phyloP scores from a whole-genome alignment of 2,797 vertebrate species.

The Benthosema pterotum region DNA sequence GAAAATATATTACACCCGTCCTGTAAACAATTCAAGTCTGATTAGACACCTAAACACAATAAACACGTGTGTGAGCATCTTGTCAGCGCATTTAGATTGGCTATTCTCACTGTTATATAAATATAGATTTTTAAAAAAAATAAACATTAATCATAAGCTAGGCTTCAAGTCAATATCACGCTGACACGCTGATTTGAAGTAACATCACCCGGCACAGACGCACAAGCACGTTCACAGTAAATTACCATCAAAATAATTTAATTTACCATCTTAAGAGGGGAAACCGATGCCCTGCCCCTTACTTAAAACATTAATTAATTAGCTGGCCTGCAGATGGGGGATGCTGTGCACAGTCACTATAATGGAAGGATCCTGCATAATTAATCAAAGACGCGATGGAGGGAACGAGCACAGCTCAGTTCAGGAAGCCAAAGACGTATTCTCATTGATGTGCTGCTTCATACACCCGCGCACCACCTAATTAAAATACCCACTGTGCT shows the following conservation, averaged over 20 bases:
- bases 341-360: constrained; percentile 7
- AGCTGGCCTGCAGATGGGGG: constrained; percentile 18
- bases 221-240: too few relatives aligned
- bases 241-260: too few relatives aligned
- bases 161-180: background rate
- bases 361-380: constrained; percentile 53
- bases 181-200: too few relatives aligned
- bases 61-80: too few relatives aligned
- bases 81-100: too few relatives aligned
- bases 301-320: constrained; percentile 59
- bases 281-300: constrained; percentile 20
- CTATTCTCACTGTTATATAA: background rate
- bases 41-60: too few relatives aligned
- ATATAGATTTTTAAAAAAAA: background rate
- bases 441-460: constrained; percentile 25
- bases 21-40: too few relatives aligned
- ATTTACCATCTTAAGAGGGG: background rate
- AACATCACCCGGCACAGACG: background rate
- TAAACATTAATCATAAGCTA: background rate
- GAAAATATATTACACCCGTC: too few relatives aligned
- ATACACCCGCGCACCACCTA: constrained; percentile 19
- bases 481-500: constrained; percentile 34
- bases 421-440: constrained; percentile 29
- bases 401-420: constrained; percentile 37
- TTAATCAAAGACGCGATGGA: constrained; percentile 48